These are phyloP conservation scores for Ptiloglossa arizonensis DNA, from an alignment of 1,140 invertebrate species.

Conservation along the genomic window DNA sequence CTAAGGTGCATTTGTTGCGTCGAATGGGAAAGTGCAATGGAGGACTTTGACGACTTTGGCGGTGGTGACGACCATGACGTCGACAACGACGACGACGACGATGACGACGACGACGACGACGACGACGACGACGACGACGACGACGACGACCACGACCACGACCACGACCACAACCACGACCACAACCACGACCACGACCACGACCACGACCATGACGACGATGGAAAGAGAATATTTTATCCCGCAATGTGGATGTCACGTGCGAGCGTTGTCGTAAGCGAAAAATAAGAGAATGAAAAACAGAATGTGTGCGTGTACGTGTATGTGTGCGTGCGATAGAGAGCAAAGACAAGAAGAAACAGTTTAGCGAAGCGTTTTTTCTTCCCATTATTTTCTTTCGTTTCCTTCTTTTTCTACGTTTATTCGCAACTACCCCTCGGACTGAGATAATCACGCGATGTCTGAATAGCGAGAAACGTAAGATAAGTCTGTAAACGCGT, in stretches of 20 bases:
- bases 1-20: constrained; percentile 80
- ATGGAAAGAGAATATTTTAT: constrained; percentile 15
- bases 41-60: constrained; percentile 54
- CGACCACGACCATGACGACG: constrained; percentile 15
- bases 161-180: no score
- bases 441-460: constrained; percentile 61
- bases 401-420: constrained; percentile 5
- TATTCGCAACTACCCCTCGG: constrained; percentile 11
- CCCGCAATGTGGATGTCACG: constrained; percentile 19
- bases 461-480: constrained; percentile 70
- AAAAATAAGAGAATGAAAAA: background rate
- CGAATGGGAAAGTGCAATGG: constrained; percentile 81
- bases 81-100: background rate
- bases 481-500: constrained; percentile 71
- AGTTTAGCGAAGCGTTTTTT: constrained; percentile 15
- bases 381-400: background rate
- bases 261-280: background rate
- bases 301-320: background rate
- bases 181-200: no score
- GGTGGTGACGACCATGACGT: background rate
- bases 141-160: constrained; percentile 9
- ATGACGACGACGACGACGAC: constrained; percentile 24
- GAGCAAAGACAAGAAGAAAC: constrained; percentile 20
- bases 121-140: background rate
- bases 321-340: background rate